Evolutionary conservation across 2,797 vertebrate genomes (phyloP).

Genomic region (Astyanax mexicanus): DNA sequence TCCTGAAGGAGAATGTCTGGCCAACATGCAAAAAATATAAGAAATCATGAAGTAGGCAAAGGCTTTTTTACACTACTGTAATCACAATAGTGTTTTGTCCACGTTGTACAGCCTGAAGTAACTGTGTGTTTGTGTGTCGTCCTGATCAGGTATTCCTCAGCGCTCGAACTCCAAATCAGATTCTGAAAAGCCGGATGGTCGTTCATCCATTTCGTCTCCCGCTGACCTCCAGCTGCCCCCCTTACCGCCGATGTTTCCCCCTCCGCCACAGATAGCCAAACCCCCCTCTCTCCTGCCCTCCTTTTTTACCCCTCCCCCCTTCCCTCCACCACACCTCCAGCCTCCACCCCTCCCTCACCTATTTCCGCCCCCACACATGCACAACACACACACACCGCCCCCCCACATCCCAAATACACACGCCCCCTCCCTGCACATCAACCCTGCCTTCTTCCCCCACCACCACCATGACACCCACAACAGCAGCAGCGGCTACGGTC

Average conservation of each 20-base stretch:
- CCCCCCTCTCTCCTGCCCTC: constrained; percentile 80
- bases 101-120: no score
- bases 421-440: constrained; percentile 84
- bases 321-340: constrained; percentile 61
- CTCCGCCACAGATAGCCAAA: constrained; percentile 68
- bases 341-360: constrained; percentile 55
- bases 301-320: constrained; percentile 77
- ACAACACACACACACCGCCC: constrained; percentile 73
- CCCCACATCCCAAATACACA: constrained; percentile 79
- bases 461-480: constrained; percentile 66
- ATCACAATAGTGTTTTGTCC: no score
- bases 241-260: constrained; percentile 59
- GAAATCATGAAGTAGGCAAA: no score
- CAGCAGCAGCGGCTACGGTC: constrained; percentile 63
- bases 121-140: background rate
- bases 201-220: constrained; percentile 69
- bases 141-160: constrained; percentile 79
- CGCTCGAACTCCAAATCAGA: constrained; percentile 81
- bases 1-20: no score
- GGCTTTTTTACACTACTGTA: no score
- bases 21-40: no score
- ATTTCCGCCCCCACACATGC: constrained; percentile 67
- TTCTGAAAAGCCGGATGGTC: constrained; percentile 67
- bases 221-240: constrained; percentile 58
- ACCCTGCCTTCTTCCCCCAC: constrained; percentile 87